phyloP scores from a whole-genome alignment of 2,797 vertebrate species.

The Tarsius wallacei region DNA sequence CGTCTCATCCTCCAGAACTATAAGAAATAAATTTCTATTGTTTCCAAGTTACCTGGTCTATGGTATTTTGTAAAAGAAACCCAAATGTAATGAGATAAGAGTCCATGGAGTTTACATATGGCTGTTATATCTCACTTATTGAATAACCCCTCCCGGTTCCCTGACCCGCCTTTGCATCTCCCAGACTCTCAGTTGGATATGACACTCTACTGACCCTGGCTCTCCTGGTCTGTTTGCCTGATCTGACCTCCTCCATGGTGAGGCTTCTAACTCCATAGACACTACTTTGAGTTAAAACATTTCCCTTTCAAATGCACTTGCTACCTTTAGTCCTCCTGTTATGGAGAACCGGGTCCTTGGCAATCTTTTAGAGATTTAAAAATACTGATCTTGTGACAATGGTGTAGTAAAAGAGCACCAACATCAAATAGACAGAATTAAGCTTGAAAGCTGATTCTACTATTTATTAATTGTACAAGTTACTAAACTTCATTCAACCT shows the following conservation, averaged over 20 bases:
- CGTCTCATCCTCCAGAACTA: background rate
- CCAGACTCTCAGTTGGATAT: background rate
- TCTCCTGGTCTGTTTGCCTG: background rate
- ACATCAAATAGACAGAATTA: conserved; percentile 21
- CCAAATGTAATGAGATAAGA: background rate
- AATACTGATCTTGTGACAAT: conserved; percentile 24
- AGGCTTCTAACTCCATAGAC: background rate
- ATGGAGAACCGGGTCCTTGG: background rate
- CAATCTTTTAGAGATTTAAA: conserved; percentile 1
- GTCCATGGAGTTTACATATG: background rate
- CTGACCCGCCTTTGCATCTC: background rate
- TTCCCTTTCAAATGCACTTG: background rate
- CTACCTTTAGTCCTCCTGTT: background rate
- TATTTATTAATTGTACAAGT: background rate
- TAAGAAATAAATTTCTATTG: background rate
- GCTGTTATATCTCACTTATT: background rate
- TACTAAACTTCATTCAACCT: conserved; percentile 22
- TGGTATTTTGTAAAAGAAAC: background rate
- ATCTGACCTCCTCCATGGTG: background rate
- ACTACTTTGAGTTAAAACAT: conserved; percentile 23
- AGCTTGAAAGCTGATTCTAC: background rate
- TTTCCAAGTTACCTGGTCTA: background rate
- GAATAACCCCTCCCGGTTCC: background rate
- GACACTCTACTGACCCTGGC: background rate
- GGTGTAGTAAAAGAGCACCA: background rate